Conservation (phyloP, 2,797 vertebrate species). For the Melanitta fusca region DNA sequence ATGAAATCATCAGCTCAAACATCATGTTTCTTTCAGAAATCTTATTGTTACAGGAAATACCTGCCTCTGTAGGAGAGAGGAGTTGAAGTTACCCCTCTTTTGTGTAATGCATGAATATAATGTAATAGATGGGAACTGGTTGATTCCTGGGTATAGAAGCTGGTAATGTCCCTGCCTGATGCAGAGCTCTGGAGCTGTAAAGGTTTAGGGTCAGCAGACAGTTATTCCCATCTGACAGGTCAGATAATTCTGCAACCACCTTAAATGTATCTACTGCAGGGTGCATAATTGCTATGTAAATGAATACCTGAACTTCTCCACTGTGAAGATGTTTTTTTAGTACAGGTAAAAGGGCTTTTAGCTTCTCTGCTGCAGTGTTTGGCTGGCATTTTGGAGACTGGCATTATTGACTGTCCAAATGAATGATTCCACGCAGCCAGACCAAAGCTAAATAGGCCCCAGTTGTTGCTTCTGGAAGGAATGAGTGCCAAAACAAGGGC, state of each 20-base stretch:
- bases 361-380: background rate
- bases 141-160: background rate
- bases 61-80: background rate
- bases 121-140: too few species aligned
- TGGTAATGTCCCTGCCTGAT: background rate
- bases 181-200: background rate
- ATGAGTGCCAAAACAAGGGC: background rate
- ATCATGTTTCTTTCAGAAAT: background rate
- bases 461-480: background rate
- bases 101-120: background rate
- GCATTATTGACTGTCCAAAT: background rate
- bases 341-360: background rate
- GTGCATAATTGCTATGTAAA: background rate
- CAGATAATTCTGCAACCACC: background rate
- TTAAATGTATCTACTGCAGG: background rate
- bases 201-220: background rate
- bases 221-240: background rate
- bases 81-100: background rate
- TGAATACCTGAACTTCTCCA: background rate
- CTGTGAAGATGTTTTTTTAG: background rate
- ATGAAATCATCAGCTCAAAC: background rate
- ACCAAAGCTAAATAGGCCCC: background rate
- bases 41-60: background rate
- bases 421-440: background rate
- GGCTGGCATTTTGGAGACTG: background rate